A percentile compares a stretch with the other conserved stretches of the same genome.
These are phyloP conservation scores for Tragelaphus buxtoni DNA, from an alignment of 2,113 vertebrate genomes.

Conservation along the genomic window DNA sequence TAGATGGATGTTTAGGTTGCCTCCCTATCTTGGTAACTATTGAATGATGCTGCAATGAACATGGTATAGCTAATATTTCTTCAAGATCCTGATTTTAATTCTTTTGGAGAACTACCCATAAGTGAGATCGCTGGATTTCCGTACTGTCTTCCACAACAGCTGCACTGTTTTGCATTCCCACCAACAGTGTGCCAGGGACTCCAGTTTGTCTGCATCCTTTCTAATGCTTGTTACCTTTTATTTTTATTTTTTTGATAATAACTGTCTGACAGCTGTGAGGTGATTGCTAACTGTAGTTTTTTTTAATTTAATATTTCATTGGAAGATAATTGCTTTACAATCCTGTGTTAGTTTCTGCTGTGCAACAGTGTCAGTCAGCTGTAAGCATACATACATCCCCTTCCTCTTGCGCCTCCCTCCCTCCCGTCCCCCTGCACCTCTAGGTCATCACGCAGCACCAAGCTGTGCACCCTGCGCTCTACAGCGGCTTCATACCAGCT, in stretches of 20 bases:
- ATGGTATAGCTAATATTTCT: background rate
- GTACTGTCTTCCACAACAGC: background rate
- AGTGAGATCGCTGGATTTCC: background rate
- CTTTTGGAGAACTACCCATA: background rate
- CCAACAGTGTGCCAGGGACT: background rate
- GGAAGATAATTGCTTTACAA: background rate
- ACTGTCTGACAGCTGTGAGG: background rate
- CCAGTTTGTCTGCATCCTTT: background rate
- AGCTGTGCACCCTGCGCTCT: background rate
- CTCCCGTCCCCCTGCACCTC: background rate
- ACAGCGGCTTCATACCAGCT: background rate
- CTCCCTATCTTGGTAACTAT: background rate
- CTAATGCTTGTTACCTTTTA: background rate
- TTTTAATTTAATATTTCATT: background rate
- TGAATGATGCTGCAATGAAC: background rate
- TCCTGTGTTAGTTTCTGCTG: background rate
- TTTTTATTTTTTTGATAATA: background rate
- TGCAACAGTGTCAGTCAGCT: background rate
- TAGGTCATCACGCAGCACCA: background rate
- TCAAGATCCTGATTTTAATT: background rate
- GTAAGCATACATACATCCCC: fast-evolving
- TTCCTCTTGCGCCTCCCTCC: background rate
- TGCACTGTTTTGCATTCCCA: background rate
- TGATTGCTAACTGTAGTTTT: background rate
- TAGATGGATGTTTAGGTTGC: background rate